Evolutionary conservation across 2,113 vertebrate genomes (phyloP).

Genomic region (Pseudorhombus dupliciocellatus): DNA sequence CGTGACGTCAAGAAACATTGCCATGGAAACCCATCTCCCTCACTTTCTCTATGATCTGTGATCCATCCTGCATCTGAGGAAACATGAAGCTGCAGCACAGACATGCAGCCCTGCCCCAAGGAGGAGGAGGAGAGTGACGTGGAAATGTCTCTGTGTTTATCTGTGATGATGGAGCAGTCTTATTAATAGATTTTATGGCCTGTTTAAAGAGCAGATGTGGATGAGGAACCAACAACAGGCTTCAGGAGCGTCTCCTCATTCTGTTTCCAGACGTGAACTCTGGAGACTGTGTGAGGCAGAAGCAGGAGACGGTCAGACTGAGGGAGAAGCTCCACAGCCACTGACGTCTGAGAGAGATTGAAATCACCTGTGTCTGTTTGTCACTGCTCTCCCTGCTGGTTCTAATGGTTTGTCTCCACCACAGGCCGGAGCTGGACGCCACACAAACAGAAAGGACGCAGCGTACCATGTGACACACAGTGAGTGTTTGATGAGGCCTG

Average conservation of each 20-base stretch:
- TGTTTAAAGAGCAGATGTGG: constrained; percentile 8
- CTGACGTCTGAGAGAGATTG: background rate
- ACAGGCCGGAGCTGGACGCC: too few relatives aligned
- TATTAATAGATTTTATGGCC: constrained; percentile 17
- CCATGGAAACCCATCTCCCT: constrained; percentile 80
- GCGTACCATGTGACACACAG: too few relatives aligned
- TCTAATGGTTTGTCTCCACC: too few relatives aligned
- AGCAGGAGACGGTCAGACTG: too few relatives aligned
- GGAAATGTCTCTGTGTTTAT: constrained; percentile 25
- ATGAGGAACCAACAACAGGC: background rate
- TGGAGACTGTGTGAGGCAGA: too few relatives aligned
- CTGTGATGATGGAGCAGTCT: background rate
- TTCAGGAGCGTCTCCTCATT: too few relatives aligned
- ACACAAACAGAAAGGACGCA: too few relatives aligned
- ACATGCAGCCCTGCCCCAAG: background rate
- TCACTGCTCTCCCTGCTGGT: too few relatives aligned
- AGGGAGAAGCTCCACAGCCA: too few relatives aligned
- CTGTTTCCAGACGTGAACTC: too few relatives aligned
- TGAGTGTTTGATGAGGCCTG: too few relatives aligned
- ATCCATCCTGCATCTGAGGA: constrained; percentile 54
- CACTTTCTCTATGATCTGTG: constrained; percentile 58
- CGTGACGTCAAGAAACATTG: constrained; percentile 76
- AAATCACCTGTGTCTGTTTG: constrained; percentile 11
- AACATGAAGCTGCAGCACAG: constrained; percentile 41
- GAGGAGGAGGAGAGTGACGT: background rate